Percentiles rank a stretch among this genome's conserved stretches.
Evolutionary conservation across 1,140 invertebrate species (phyloP).

Genomic region (Drosophila asahinai): DNA sequence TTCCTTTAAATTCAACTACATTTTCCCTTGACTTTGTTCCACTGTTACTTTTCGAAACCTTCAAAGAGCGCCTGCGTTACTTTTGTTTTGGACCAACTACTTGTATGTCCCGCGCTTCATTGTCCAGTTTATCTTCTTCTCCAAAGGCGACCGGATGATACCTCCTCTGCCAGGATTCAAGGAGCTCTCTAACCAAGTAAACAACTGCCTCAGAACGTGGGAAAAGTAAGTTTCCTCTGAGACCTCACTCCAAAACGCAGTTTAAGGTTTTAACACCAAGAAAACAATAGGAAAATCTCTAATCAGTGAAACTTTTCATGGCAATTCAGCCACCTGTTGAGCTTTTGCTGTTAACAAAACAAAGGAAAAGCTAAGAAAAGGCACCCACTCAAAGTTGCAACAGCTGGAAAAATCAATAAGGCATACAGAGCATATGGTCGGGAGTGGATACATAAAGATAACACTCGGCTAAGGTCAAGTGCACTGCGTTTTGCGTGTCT

Average conservation of each 20-base stretch:
- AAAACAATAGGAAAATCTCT: background rate
- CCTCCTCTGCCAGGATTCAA: background rate
- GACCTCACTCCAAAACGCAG: background rate
- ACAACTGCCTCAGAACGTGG: background rate
- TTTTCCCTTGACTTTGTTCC: background rate
- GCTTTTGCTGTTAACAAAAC: background rate
- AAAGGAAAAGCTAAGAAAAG: slow-evolving; percentile 17
- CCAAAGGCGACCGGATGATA: slow-evolving; percentile 32
- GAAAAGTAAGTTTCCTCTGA: slow-evolving; percentile 4
- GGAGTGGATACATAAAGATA: slow-evolving; percentile 12
- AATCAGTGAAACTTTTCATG: background rate
- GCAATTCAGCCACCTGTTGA: slow-evolving; percentile 40
- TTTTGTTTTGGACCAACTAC: slow-evolving; percentile 38
- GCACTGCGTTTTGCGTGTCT: slow-evolving; percentile 40
- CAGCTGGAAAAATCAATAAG: slow-evolving; percentile 72
- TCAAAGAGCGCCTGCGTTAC: slow-evolving; percentile 45
- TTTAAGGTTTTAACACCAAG: background rate
- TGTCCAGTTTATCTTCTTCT: slow-evolving; percentile 51
- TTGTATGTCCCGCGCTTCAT: slow-evolving; percentile 16
- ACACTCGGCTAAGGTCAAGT: slow-evolving; percentile 29
- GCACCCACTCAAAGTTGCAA: slow-evolving; percentile 10
- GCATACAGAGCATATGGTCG: slow-evolving; percentile 59
- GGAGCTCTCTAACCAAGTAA: background rate
- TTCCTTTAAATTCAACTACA: background rate
- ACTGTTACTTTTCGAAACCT: slow-evolving; percentile 11